Evolutionary conservation across 2,888 invertebrate genomes (phyloP).

Genomic region (Osmoderma eremita): DNA sequence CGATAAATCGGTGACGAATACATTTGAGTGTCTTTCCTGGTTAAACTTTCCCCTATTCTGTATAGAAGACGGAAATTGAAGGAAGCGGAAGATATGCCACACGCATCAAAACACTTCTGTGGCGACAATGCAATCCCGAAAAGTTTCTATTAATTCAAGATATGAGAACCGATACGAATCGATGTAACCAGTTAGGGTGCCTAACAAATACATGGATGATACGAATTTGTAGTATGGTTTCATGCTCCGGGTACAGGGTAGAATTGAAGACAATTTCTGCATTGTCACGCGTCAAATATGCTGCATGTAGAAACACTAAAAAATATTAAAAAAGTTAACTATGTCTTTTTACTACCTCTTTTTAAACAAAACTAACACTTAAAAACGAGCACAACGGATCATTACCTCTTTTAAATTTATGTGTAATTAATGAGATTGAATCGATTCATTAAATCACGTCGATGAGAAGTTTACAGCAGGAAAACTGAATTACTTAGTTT

Average conservation of each 20-base stretch:
- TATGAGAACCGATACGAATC: slow-evolving; percentile 45
- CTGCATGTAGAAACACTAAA: too few relatives aligned
- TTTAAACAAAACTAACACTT: too few relatives aligned
- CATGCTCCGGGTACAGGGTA: slow-evolving; percentile 6
- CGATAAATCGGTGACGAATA: slow-evolving; percentile 27
- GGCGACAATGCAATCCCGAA: background rate
- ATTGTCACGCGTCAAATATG: too few relatives aligned
- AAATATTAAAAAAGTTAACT: too few relatives aligned
- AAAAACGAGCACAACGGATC: too few relatives aligned
- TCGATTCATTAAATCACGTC: too few relatives aligned
- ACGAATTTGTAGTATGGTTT: slow-evolving; percentile 52
- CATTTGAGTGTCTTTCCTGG: slow-evolving; percentile 31
- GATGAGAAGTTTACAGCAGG: too few relatives aligned
- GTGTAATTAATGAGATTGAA: too few relatives aligned
- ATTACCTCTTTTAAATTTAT: too few relatives aligned
- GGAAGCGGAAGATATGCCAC: background rate
- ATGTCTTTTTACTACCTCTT: slow-evolving; percentile 45
- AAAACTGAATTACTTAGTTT: too few relatives aligned
- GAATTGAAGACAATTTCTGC: background rate
- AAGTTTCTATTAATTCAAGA: slow-evolving; percentile 10
- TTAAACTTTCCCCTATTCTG: slow-evolving; percentile 3
- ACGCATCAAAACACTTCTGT: background rate
- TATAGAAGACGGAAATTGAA: background rate
- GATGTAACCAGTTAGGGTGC: slow-evolving; percentile 43
- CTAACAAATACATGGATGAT: slow-evolving; percentile 53